Base-by-base conservation (phyloP, 2,113 vertebrate species). In the Cavia aperea region DNA sequence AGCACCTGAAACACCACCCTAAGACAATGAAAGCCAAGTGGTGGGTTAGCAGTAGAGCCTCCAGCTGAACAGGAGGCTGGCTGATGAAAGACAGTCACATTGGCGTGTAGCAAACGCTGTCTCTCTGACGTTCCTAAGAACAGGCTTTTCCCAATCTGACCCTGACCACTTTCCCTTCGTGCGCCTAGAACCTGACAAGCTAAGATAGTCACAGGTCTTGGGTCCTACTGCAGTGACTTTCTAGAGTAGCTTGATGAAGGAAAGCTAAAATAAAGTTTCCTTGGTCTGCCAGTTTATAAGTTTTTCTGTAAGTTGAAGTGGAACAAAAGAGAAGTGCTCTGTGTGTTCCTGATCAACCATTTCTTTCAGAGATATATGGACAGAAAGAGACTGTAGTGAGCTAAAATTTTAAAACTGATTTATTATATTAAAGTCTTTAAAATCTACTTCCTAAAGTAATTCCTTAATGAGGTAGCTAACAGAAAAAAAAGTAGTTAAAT, bases 311-410 rank as follows among this genome's bases (percentile, higher is more conserved):
- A 89, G 54, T 43, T 93, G 24, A 31, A 29, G 14, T 21, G 39
- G 68, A 62, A 95, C 33, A 86, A 92, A 96, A n/a, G 39, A 73
- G 89, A 94, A 78, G 23, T 31, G 51, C 43, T 51, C 26, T 29
- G 14, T 66, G 82, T 54, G 15, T n/a, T 88, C 18, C 77, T 85
- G 66, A 88, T 49, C 51, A 87, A 51, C 49, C 21, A n/a, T 78
- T 93, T 91, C 56, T 90, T 73, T 90, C 58, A 85, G 83, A 73
- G 15, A 10, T 85, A 15, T n/a, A 13, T 68, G 46, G 63, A 54
- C 81, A n/a, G 26, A 82, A 85, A 26, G 18, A 89, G 10, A 62
- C 24, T 8, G 16, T 1, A n/a, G 19, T 86, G 10, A 49, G 75
- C 86, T 51, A 65, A 90, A 92, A 89, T 92, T 54, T 51, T 24